Base-by-base conservation (phyloP, 92 coral and sea anemone species). In the Zoanthus sociatus region DNA sequence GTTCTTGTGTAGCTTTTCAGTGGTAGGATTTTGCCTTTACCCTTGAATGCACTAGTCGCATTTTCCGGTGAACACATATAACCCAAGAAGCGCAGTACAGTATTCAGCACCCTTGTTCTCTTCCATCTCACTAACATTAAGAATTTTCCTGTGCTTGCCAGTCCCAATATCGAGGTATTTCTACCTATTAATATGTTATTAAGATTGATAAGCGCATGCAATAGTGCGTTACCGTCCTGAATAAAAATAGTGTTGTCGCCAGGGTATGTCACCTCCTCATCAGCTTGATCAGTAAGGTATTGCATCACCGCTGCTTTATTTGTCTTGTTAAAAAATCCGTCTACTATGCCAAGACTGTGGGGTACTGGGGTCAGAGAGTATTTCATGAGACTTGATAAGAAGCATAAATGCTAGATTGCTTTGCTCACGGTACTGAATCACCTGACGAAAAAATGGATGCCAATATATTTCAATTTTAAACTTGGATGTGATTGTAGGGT, bases 291-390 rank as follows among this genome's bases (percentile, higher is more conserved):
- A 13, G 70, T 74, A 46, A 92, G 42, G 72, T 44, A 86, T 47
- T 92, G 92, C 4, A 92, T 82, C 84, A 92, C 89, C 21, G 94
- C 90, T 0, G 92, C 91, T 87, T 92, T 92, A 83, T 89, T 92
- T 46, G 94, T 92, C 20, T 92, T 86, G 18, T 86, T 92, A 69
- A 92, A 83, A 63, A 92, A 89, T 9, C 94, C 86, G 47, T 92
- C 92, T 54, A 89, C 30, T 31, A 87, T 90, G 6, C 95, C 93
- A 70, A 92, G 91, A 89, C 92, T 92, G 87, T 83, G 89, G 17
- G 95, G 92, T 31, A 90, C 91, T 70, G 91, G 92, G 73, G 85
- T 89, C 32, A 92, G 93, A 5, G 95, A 64, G 87, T 83, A 92
- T n/a, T 16, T 50, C 95, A 89, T 90, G 91, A n/a, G 89, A 91